Evolutionary conservation across 2,113 vertebrate genomes (phyloP).

Genomic region (Noctilio leporinus): DNA sequence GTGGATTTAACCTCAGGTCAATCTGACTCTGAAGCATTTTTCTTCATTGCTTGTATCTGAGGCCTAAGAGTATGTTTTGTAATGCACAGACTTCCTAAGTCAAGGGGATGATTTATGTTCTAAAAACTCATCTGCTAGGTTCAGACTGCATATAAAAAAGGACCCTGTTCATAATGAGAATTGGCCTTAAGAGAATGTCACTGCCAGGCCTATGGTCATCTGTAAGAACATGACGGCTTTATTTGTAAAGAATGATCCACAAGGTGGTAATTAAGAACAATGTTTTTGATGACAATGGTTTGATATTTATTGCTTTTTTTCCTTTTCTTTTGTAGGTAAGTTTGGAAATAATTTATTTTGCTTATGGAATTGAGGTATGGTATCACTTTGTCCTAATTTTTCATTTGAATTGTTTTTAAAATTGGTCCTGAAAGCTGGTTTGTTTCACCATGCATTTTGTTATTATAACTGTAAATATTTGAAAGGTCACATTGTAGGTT

Average conservation of each 20-base stretch:
- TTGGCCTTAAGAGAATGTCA: not conserved
- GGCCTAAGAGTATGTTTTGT: not conserved
- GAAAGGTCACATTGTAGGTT: not conserved
- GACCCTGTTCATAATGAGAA: not conserved
- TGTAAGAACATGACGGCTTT: not conserved
- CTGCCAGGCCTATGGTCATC: not conserved
- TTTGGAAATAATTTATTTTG: constrained; percentile 60
- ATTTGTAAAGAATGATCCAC: not conserved
- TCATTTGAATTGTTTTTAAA: not conserved
- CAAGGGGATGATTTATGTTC: not conserved
- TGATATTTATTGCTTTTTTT: constrained; percentile 35
- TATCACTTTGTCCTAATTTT: constrained; percentile 34
- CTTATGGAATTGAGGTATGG: constrained; percentile 48
- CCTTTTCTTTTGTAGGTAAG: constrained; percentile 73
- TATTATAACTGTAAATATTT: not conserved
- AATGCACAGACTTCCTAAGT: not conserved
- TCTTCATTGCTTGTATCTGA: not conserved
- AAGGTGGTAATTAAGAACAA: not conserved
- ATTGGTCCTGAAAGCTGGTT: not conserved
- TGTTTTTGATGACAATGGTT: not conserved
- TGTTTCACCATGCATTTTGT: not conserved
- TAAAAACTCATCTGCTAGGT: not conserved
- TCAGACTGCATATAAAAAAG: not conserved
- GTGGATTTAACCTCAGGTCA: not conserved
- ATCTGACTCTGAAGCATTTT: not conserved